Conservation (phyloP, 2,888 invertebrate genomes). For the Philonicus albiceps region DNA sequence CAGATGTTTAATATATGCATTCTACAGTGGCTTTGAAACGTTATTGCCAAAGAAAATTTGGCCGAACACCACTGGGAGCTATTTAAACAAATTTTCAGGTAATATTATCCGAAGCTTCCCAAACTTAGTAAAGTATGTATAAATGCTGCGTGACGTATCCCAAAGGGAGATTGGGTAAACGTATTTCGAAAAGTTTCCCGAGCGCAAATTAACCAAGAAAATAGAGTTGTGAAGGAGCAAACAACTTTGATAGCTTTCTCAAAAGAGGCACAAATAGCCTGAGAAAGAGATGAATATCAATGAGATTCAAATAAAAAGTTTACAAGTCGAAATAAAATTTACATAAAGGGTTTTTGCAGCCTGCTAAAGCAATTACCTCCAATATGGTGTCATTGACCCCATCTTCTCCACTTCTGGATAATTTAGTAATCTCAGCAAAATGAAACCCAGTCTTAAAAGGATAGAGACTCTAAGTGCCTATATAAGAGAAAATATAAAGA, state of each 20-base stretch:
- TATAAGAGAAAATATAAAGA: neutral
- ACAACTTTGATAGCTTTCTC: constrained; percentile 11
- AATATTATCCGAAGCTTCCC: neutral
- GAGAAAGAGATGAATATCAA: constrained; percentile 10
- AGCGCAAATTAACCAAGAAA: constrained; percentile 3
- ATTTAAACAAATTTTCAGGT: neutral
- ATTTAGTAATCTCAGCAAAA: constrained; percentile 9
- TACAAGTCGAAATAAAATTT: neutral
- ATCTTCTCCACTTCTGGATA: neutral
- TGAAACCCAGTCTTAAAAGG: neutral
- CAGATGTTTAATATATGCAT: neutral
- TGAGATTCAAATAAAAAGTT: constrained; percentile 9
- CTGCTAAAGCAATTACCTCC: neutral
- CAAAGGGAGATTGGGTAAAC: neutral
- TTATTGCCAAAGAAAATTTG: neutral
- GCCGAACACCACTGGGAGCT: neutral
- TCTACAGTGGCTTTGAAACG: neutral
- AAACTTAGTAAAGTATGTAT: neutral
- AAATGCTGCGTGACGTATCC: neutral
- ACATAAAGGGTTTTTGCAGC: constrained; percentile 10
- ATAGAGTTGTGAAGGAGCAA: constrained; percentile 1
- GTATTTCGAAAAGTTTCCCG: neutral
- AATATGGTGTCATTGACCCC: constrained; percentile 9
- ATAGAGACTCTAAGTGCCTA: neutral
- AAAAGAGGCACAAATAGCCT: neutral